phyloP scores from a whole-genome alignment of 2,113 vertebrate species.

The Ornithorhynchus anatinus region DNA sequence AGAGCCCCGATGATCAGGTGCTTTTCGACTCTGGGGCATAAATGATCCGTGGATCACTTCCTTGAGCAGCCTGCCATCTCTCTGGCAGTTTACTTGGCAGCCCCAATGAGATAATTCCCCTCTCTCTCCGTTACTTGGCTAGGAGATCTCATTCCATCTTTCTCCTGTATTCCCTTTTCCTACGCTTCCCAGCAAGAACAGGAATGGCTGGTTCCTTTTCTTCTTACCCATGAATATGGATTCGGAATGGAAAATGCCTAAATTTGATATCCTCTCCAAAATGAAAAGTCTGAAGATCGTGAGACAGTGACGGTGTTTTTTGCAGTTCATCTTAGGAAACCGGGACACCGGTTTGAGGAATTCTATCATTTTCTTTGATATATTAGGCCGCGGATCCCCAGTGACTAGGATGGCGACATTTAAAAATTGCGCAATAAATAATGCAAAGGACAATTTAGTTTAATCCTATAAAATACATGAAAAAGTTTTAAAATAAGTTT shows the following conservation, averaged over 20 bases:
- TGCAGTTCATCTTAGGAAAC: background rate
- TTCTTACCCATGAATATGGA: background rate
- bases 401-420: slow-evolving; percentile 26
- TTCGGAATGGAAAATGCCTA: background rate
- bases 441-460: slow-evolving; percentile 60
- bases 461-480: slow-evolving; percentile 45
- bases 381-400: slow-evolving; percentile 37
- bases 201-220: too few relatives aligned
- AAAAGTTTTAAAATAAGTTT: slow-evolving; percentile 57
- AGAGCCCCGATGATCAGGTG: too few relatives aligned
- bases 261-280: too few relatives aligned
- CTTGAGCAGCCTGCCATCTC: too few relatives aligned
- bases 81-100: too few relatives aligned
- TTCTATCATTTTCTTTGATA: slow-evolving; percentile 37
- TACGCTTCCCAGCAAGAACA: too few relatives aligned
- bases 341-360: background rate
- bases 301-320: slow-evolving; percentile 7
- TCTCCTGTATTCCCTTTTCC: too few relatives aligned
- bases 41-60: too few relatives aligned
- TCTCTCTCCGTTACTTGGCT: too few relatives aligned
- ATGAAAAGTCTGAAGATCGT: background rate
- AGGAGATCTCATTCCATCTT: too few relatives aligned
- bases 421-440: slow-evolving; percentile 65
- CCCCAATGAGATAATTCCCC: too few relatives aligned
- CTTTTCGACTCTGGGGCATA: too few relatives aligned